Evolutionary conservation across 1,140 invertebrate genomes (phyloP).

Genomic region (Ditylenchus dipsaci): DNA sequence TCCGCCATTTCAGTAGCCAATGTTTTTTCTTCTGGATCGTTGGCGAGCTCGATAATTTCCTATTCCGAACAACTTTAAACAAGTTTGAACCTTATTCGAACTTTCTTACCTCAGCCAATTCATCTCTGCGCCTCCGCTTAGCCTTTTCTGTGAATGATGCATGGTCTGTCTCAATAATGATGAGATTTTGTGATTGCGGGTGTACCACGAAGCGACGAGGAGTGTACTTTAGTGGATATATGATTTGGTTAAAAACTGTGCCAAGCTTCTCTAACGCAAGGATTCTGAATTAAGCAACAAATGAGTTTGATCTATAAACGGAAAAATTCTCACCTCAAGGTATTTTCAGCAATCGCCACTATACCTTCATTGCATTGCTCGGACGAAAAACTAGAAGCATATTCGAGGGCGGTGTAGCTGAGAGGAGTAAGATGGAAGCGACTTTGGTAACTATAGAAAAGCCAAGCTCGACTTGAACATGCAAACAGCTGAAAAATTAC

Average conservation of each 20-base stretch:
- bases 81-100: neutral
- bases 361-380: slow-evolving; percentile 99
- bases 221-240: slow-evolving; percentile 85
- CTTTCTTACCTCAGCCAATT: slow-evolving; percentile 68
- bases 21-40: slow-evolving; percentile 81
- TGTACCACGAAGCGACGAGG: slow-evolving; percentile 91
- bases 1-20: slow-evolving; percentile 93
- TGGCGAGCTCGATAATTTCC: slow-evolving; percentile 94
- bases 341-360: slow-evolving; percentile 96
- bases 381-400: slow-evolving; percentile 93
- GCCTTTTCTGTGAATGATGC: slow-evolving; percentile 96
- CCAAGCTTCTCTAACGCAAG: slow-evolving; percentile 95
- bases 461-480: slow-evolving; percentile 93
- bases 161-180: slow-evolving; percentile 90
- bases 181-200: slow-evolving; percentile 81
- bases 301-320: slow-evolving; percentile 4
- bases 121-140: slow-evolving; percentile 79
- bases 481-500: slow-evolving; percentile 70
- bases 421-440: slow-evolving; percentile 60
- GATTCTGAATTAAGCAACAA: slow-evolving; percentile 66
- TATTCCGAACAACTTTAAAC: neutral
- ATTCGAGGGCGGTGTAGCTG: slow-evolving; percentile 69
- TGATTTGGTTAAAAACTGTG: slow-evolving; percentile 91
- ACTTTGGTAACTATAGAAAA: slow-evolving; percentile 97
- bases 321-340: slow-evolving; percentile 68